Evolutionary conservation across 2,888 invertebrate genomes (phyloP).

Genomic region (Megastigmus dorsalis): DNA sequence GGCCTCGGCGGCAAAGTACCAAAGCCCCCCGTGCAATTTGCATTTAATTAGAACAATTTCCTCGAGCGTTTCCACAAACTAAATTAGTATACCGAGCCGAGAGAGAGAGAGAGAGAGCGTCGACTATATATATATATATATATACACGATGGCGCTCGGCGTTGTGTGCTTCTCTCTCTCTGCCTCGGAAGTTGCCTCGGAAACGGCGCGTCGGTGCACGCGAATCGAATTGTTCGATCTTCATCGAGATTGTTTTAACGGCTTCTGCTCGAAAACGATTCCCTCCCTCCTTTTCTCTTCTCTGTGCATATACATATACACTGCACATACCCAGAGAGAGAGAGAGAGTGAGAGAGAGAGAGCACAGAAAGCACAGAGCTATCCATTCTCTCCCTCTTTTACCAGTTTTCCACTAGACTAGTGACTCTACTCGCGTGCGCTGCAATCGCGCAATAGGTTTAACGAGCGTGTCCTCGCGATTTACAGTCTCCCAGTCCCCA

Average conservation of each 20-base stretch:
- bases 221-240: slow-evolving; percentile 41
- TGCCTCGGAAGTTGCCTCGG: slow-evolving; percentile 13
- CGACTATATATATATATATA: no score
- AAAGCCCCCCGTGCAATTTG: slow-evolving; percentile 28
- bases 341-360: no score
- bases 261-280: neutral
- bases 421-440: neutral
- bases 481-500: slow-evolving; percentile 32
- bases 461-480: slow-evolving; percentile 55
- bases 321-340: no score
- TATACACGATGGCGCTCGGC: neutral
- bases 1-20: neutral
- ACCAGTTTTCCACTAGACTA: slow-evolving; percentile 12
- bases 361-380: no score
- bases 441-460: slow-evolving; percentile 39
- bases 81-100: slow-evolving; percentile 21
- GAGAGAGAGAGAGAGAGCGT: no score
- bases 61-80: slow-evolving; percentile 27
- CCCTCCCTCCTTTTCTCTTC: neutral
- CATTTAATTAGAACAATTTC: slow-evolving; percentile 48
- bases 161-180: neutral
- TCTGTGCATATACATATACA: neutral
- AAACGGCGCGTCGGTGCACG: neutral
- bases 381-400: no score
- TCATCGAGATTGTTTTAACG: slow-evolving; percentile 42